Base-by-base conservation (phyloP, 1,140 invertebrate genomes). In the Micrasema longulum region DNA sequence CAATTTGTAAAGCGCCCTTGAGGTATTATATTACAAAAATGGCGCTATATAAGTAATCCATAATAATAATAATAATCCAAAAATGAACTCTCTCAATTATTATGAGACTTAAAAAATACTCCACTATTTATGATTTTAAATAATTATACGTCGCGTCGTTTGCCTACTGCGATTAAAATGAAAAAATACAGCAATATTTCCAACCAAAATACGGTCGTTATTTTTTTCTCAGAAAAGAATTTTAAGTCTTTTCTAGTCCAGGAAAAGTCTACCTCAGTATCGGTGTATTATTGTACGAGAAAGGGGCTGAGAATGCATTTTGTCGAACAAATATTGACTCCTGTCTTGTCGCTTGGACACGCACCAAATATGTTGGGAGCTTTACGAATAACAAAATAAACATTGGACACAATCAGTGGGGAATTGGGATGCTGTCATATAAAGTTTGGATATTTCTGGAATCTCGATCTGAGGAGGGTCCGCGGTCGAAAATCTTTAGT, bases 271-370 rank as follows among this genome's bases (percentile, higher is more conserved):
- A n/a, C 22, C 45, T 16, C 26, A 20, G 9, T 60, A 60, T 18
- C 31, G 31, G n/a, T 12, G 6, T 14, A 71, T 31, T 43, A 64
- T 57, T n/a, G n/a, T n/a, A n/a, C n/a, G n/a, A n/a, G 52, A 50
- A 20, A 50, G 26, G 47, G 38, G 68, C 72, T 65, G 26, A 18
- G 72, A 73, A 73, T 69, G 72, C 72, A 73, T 73, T 73, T 69
- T 41, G 57, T 66, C 70, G 72, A 31, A 50, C 67, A 69, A 73
- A 73, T 73, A 73, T 73, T 73, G 66, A 73, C 72, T 55, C 47
- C 66, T 47, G 18, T 36, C 47, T 43, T 16, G 47, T 45, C 41
- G 53, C 9, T 63, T 65, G 72, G 72, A 73, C 71, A 73, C 71
- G 71, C 71, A 73, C 71, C 66, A 66, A 14, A 66, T 52, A 9